Conservation (phyloP, 2,888 invertebrate species). For the Trachelus troglodyta region DNA sequence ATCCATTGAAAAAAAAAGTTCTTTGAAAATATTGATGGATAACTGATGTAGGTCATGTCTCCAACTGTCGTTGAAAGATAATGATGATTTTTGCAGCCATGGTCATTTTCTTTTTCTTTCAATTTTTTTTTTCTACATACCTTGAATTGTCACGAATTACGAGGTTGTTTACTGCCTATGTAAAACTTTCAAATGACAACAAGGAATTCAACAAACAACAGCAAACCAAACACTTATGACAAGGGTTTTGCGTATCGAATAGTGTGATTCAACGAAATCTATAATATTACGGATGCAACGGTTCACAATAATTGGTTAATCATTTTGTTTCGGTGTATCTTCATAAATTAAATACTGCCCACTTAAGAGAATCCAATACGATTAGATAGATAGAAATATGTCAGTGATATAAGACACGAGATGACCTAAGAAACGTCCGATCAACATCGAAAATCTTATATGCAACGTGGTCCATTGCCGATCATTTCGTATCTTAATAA, state of each 20-base stretch:
- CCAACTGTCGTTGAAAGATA: constrained; percentile 24
- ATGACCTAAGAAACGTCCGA: background rate
- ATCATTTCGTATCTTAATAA: background rate
- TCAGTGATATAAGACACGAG: background rate
- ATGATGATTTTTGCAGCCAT: constrained; percentile 65
- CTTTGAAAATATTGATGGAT: constrained; percentile 10
- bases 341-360: background rate
- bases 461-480: no score
- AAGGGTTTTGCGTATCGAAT: background rate
- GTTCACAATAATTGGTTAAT: background rate
- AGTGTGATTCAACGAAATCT: background rate
- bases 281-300: background rate
- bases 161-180: constrained; percentile 13
- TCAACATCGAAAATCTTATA: background rate
- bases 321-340: background rate
- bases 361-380: background rate
- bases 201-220: constrained; percentile 30
- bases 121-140: constrained; percentile 38
- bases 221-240: constrained; percentile 35
- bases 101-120: constrained; percentile 34
- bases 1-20: background rate
- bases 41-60: constrained; percentile 17
- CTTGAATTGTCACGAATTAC: constrained; percentile 37
- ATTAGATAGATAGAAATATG: background rate
- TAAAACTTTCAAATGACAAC: constrained; percentile 25